These are phyloP conservation scores for Calyptomena viridis DNA, from an alignment of 2,113 vertebrate species.

Conservation along the genomic window DNA sequence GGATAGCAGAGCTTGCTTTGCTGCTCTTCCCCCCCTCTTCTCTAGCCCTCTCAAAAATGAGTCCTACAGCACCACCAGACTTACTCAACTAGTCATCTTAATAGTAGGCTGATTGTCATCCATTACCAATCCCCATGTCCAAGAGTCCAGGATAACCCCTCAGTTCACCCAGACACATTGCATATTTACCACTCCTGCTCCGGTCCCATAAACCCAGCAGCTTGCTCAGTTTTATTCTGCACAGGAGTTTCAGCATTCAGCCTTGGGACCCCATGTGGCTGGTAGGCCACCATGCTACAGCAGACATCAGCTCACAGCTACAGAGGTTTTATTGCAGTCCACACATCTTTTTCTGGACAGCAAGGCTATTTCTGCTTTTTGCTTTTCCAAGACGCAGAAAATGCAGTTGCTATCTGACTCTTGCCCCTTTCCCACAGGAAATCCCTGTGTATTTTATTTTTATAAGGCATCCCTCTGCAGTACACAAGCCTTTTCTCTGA, in stretches of 20 bases:
- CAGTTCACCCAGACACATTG: neutral
- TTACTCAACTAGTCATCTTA: neutral
- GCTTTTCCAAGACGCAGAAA: constrained; percentile 5
- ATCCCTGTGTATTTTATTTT: neutral
- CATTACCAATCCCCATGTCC: neutral
- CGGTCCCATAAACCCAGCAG: neutral
- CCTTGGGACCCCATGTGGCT: neutral
- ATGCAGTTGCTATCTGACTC: neutral
- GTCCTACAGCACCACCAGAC: neutral
- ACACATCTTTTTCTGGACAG: neutral
- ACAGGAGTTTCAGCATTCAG: neutral
- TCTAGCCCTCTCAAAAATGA: neutral
- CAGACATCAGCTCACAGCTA: neutral
- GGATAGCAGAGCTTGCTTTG: neutral
- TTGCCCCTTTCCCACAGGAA: neutral
- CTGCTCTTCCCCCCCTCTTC: neutral
- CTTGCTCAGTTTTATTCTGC: neutral
- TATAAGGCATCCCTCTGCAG: neutral
- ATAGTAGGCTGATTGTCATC: neutral
- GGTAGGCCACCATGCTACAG: neutral
- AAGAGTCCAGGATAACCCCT: neutral
- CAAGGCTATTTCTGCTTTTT: constrained; percentile 7
- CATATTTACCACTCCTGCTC: neutral
- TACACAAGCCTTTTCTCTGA: neutral
- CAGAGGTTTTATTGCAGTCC: constrained; percentile 16